Evolutionary conservation across 2,113 vertebrate genomes (phyloP).

Genomic region (Labeo catla): DNA sequence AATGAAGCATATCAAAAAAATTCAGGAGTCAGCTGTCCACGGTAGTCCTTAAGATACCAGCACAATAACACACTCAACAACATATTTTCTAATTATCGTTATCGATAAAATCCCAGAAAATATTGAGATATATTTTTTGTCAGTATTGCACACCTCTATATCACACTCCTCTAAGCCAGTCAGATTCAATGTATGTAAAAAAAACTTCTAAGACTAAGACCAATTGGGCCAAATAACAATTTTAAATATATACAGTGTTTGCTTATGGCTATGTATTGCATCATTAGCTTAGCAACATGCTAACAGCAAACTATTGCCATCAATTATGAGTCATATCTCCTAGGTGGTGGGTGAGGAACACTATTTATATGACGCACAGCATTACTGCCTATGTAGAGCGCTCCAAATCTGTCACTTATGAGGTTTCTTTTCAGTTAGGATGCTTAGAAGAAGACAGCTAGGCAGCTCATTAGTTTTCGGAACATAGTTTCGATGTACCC

Average conservation of each 20-base stretch:
- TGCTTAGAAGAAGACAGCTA: constrained; percentile 21
- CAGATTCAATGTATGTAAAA: background rate
- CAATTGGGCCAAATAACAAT: background rate
- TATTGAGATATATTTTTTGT: too few species aligned
- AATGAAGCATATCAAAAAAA: too few species aligned
- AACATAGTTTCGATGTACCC: background rate
- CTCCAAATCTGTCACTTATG: constrained; percentile 33
- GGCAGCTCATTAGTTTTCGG: constrained; percentile 7
- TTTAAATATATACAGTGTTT: background rate
- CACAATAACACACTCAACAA: too few species aligned
- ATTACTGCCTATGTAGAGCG: background rate
- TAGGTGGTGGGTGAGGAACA: background rate
- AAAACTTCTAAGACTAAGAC: background rate
- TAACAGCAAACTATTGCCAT: background rate
- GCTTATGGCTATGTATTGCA: background rate
- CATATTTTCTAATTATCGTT: too few species aligned
- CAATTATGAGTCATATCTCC: background rate
- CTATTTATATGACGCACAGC: constrained; percentile 13
- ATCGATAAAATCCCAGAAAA: too few species aligned
- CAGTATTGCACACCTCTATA: too few species aligned
- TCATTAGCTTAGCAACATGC: background rate
- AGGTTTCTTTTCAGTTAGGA: constrained; percentile 5
- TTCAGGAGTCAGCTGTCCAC: too few species aligned
- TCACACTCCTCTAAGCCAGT: too few species aligned
- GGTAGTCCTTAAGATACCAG: too few species aligned